Conservation (phyloP, 2,888 invertebrate species). For the Cyclophora punctaria region DNA sequence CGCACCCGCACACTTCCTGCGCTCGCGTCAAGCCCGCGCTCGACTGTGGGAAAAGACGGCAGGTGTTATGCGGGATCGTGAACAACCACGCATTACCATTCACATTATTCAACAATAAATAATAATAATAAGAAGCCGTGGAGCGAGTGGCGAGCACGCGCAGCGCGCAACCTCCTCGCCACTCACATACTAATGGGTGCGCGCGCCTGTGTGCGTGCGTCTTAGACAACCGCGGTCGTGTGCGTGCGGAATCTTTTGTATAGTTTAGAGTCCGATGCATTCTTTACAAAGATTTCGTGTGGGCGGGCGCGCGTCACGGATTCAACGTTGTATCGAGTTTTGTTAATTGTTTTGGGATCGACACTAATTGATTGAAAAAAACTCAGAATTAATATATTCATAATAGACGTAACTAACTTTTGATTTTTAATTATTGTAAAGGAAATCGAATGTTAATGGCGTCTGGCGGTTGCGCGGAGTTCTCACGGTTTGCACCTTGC, state of each 20-base stretch:
- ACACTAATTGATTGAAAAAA: constrained; percentile 39
- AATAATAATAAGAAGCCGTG: constrained; percentile 74
- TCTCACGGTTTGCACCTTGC: not conserved
- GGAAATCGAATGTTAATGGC: too few species aligned
- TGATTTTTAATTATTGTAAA: too few species aligned
- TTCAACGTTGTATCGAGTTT: constrained; percentile 55
- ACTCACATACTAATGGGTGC: constrained; percentile 61
- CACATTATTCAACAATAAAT: constrained; percentile 76
- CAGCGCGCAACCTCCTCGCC: constrained; percentile 38
- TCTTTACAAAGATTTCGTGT: constrained; percentile 55
- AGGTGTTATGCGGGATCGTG: constrained; percentile 77
- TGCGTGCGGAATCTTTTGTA: constrained; percentile 20
- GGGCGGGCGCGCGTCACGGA: constrained; percentile 67
- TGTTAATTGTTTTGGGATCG: constrained; percentile 61
- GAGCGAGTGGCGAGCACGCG: constrained; percentile 74
- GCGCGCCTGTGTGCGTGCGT: constrained; percentile 42
- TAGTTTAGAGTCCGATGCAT: constrained; percentile 36
- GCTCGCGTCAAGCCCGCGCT: constrained; percentile 54
- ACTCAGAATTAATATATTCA: not conserved
- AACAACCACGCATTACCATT: constrained; percentile 76
- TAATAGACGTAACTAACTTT: too few species aligned
- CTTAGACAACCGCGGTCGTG: constrained; percentile 21
- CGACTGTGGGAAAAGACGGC: constrained; percentile 77
- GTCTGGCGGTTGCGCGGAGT: too few species aligned
- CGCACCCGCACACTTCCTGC: constrained; percentile 63